Evolutionary conservation across 2,113 vertebrate species (phyloP).

Genomic region (Aspidoscelis tigris): DNA sequence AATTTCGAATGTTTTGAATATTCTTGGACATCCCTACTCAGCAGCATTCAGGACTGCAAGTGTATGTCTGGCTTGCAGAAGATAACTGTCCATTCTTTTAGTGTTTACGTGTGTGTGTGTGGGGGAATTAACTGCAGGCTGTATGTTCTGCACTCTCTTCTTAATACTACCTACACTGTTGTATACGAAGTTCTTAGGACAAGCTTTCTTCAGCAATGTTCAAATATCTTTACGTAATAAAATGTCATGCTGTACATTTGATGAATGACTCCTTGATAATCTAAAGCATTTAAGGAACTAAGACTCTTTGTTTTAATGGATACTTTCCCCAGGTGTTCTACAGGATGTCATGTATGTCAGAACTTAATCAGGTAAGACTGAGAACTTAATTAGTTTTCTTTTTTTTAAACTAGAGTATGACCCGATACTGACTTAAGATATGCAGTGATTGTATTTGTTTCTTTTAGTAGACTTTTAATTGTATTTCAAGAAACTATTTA

Average conservation of each 20-base stretch:
- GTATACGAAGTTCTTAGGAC: too few species aligned
- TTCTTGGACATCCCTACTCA: too few species aligned
- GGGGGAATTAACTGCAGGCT: not conserved
- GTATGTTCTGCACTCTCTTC: not conserved
- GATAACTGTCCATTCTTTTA: too few species aligned
- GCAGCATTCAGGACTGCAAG: not conserved
- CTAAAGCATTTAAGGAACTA: constrained; percentile 17
- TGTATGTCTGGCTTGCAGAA: not conserved
- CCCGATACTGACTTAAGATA: constrained; percentile 7
- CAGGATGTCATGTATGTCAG: constrained; percentile 91
- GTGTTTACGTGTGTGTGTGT: too few species aligned
- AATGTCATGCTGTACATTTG: not conserved
- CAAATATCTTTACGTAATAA: not conserved
- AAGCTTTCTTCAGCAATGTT: not conserved
- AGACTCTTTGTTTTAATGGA: constrained; percentile 3
- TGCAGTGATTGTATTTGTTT: not conserved
- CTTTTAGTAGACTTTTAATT: not conserved
- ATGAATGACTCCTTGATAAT: not conserved
- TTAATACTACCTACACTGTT: too few species aligned
- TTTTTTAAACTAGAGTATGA: not conserved
- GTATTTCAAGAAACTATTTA: not conserved
- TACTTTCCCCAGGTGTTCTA: constrained; percentile 80
- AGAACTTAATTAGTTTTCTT: constrained; percentile 92
- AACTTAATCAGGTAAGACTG: constrained; percentile 89
- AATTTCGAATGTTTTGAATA: too few species aligned